Evolutionary conservation across 2,113 vertebrate species (phyloP).

Genomic region (Meleagris gallopavo): DNA sequence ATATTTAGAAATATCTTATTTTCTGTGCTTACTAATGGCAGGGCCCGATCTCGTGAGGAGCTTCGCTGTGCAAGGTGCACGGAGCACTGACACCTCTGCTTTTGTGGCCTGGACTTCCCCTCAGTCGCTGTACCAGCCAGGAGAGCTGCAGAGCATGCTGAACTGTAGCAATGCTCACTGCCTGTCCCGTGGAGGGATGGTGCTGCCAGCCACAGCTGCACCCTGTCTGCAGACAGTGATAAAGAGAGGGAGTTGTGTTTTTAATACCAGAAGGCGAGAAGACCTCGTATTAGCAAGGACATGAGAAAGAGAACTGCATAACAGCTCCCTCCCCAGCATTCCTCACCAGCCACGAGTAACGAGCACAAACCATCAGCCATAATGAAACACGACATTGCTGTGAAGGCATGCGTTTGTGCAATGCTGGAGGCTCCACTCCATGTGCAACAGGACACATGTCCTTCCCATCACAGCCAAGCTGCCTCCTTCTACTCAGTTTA

Average conservation of each 20-base stretch:
- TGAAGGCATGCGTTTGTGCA: neutral
- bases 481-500: accelerated
- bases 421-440: neutral
- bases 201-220: constrained; percentile 63
- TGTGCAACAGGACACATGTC: neutral
- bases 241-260: constrained; percentile 54
- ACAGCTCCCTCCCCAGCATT: constrained; percentile 67
- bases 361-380: neutral
- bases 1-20: neutral
- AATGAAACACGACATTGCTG: constrained; percentile 1
- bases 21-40: constrained; percentile 19
- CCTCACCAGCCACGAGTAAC: constrained; percentile 67
- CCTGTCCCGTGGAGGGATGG: neutral
- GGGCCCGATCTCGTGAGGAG: neutral
- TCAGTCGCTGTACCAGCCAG: too few species aligned
- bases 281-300: constrained; percentile 64
- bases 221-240: constrained; percentile 64
- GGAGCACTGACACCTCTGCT: neutral
- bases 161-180: neutral
- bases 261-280: constrained; percentile 47
- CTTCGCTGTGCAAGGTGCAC: neutral
- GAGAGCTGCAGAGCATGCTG: neutral
- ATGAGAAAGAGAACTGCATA: constrained; percentile 28
- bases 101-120: neutral
- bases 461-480: accelerated